These are phyloP conservation scores for Hydractinia symbiolongicarpus DNA, from an alignment of 30 jellyfish, hydroid and myxozoan genomes.

Conservation along the genomic window DNA sequence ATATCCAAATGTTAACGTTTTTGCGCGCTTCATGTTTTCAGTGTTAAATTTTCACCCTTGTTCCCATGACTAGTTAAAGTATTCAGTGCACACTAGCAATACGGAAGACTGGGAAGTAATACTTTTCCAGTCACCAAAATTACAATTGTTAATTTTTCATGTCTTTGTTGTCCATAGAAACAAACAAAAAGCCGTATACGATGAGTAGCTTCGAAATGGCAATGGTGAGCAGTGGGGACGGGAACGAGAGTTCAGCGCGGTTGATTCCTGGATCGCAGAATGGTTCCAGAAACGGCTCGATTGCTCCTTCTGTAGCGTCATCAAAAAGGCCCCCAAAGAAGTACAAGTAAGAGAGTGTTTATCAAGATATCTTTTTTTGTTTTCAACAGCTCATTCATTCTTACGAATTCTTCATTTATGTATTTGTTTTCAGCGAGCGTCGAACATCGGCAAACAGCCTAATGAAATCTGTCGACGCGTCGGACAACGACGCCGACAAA, in stretches of 20 bases:
- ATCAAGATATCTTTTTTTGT: too few species aligned
- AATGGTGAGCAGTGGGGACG: constrained; percentile 44
- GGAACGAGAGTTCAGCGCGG: constrained; percentile 19
- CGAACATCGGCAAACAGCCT: constrained; percentile 49
- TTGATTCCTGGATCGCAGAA: constrained; percentile 20
- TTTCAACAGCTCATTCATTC: too few species aligned
- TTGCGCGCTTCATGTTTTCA: too few species aligned
- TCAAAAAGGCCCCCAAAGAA: neutral
- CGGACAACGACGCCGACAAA: constrained; percentile 83
- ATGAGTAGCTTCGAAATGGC: constrained; percentile 92
- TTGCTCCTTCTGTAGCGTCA: constrained; percentile 19
- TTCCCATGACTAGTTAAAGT: too few species aligned
- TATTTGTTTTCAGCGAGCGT: neutral
- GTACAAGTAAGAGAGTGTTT: too few species aligned
- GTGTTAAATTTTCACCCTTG: too few species aligned
- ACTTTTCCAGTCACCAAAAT: too few species aligned
- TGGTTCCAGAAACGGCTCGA: constrained; percentile 20
- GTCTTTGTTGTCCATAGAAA: constrained; percentile 7
- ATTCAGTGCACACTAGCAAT: too few species aligned
- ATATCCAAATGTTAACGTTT: too few species aligned
- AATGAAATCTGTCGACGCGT: constrained; percentile 60
- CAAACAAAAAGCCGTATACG: constrained; percentile 32
- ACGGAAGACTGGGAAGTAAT: too few species aligned
- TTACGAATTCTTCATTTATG: neutral
- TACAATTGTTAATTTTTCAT: too few species aligned